A percentile compares a stretch with the other conserved stretches of the same genome.
Evolutionary conservation across 2,888 invertebrate genomes (phyloP).

Genomic region (Pomacea canaliculata): DNA sequence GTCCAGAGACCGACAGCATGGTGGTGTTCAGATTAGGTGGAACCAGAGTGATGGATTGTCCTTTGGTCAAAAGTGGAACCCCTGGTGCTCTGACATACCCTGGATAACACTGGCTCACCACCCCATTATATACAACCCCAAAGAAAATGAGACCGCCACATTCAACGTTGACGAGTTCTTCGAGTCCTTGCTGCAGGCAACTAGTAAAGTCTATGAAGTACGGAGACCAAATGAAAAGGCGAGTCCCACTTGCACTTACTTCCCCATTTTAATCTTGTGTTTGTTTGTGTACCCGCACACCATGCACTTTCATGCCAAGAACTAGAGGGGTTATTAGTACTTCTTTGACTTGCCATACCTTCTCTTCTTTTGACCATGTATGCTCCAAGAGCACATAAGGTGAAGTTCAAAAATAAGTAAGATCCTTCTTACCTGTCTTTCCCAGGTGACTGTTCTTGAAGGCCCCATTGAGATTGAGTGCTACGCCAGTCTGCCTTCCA

Average conservation of each 20-base stretch:
- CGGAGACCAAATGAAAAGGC: slow-evolving; percentile 40
- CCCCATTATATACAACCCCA: slow-evolving; percentile 73
- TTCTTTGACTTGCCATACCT: no score
- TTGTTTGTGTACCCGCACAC: not conserved
- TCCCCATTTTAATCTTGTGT: not conserved
- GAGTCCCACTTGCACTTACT: slow-evolving; percentile 22
- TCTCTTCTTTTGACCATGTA: no score
- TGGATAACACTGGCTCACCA: slow-evolving; percentile 85
- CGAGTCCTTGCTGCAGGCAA: slow-evolving; percentile 59
- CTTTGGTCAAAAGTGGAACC: slow-evolving; percentile 81
- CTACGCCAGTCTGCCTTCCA: slow-evolving; percentile 83
- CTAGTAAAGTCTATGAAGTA: slow-evolving; percentile 50
- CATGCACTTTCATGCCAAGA: no score
- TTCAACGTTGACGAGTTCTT: slow-evolving; percentile 71
- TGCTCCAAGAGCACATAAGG: no score
- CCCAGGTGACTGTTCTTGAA: slow-evolving; percentile 51
- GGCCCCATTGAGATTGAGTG: slow-evolving; percentile 80
- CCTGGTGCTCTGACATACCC: slow-evolving; percentile 84
- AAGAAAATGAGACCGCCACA: slow-evolving; percentile 65
- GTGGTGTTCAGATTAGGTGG: slow-evolving; percentile 84
- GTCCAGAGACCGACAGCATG: slow-evolving; percentile 78
- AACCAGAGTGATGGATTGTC: slow-evolving; percentile 80
- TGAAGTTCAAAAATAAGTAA: no score
- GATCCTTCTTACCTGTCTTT: no score
- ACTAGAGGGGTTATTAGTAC: no score